Percentiles rank a stretch among this genome's conserved stretches.
These are phyloP conservation scores for Zosterops lateralis DNA, from an alignment of 2,113 vertebrate genomes.

Conservation along the genomic window DNA sequence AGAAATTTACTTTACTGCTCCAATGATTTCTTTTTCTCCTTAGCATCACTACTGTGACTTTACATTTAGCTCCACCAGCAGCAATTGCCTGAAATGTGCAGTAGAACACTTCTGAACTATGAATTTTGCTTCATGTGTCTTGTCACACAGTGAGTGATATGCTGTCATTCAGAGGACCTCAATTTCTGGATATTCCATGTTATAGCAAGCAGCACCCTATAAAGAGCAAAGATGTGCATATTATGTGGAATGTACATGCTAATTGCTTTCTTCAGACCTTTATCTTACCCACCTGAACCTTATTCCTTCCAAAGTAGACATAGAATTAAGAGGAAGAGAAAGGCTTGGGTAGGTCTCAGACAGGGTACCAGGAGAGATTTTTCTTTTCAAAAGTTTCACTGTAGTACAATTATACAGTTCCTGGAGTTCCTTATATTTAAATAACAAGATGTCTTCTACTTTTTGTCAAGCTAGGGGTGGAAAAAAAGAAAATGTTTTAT, in stretches of 20 bases:
- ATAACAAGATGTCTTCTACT: not conserved
- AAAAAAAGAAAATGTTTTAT: not conserved
- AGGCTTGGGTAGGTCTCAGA: not conserved
- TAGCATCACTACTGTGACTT: not conserved
- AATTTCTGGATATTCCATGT: not conserved
- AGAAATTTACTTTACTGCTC: not conserved
- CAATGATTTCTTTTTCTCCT: not conserved
- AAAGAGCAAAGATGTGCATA: not conserved
- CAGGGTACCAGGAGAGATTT: not conserved
- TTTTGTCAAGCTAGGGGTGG: not conserved
- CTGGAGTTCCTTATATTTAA: not conserved
- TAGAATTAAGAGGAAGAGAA: not conserved
- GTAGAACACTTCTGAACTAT: not conserved
- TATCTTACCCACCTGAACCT: not conserved
- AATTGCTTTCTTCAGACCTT: not conserved
- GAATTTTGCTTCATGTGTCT: not conserved
- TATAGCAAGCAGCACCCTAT: not conserved
- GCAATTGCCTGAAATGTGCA: accelerated
- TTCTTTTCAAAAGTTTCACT: not conserved
- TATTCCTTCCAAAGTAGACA: not conserved
- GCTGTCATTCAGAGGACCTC: not conserved
- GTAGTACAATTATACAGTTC: not conserved
- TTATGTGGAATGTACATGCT: not conserved
- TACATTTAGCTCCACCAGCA: not conserved
- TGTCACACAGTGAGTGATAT: not conserved